Conservation (phyloP, 2,113 vertebrate genomes). For the Centrocercus urophasianus region DNA sequence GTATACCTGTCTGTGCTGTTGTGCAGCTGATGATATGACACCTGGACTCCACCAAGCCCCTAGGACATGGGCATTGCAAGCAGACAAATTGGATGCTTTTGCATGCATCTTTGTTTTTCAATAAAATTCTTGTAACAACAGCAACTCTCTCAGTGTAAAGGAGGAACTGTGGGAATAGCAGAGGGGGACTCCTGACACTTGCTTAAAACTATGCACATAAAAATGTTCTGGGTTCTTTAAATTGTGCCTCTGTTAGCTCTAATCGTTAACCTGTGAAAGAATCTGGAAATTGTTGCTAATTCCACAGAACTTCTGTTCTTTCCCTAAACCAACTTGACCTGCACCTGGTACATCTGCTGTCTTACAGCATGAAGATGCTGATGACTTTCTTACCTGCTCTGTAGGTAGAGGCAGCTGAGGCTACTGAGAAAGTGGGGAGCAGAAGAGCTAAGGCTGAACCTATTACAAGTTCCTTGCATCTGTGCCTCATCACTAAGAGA, state of each 20-base stretch:
- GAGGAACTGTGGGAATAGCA: conserved; percentile 27
- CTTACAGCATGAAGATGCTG: neutral
- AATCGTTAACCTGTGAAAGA: conserved; percentile 39
- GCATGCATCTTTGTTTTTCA: neutral
- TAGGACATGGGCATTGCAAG: neutral
- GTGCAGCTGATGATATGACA: neutral
- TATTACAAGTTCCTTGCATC: conserved; percentile 1
- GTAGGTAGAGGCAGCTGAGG: neutral
- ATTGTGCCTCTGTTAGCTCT: conserved; percentile 17
- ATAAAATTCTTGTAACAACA: neutral
- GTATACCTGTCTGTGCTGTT: neutral
- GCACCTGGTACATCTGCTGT: neutral
- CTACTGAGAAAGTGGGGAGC: neutral
- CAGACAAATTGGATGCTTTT: neutral
- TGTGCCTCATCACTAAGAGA: neutral
- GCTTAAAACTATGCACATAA: neutral
- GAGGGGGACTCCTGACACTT: conserved; percentile 22
- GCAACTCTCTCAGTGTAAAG: neutral
- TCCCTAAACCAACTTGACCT: neutral
- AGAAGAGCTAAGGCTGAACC: neutral
- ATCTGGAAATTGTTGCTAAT: neutral
- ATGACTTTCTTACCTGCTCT: neutral
- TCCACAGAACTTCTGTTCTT: neutral
- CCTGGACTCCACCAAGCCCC: neutral
- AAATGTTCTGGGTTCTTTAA: conserved; percentile 24